Base-by-base conservation (phyloP, 2,888 invertebrate genomes). In the Drosophila barbarae region DNA sequence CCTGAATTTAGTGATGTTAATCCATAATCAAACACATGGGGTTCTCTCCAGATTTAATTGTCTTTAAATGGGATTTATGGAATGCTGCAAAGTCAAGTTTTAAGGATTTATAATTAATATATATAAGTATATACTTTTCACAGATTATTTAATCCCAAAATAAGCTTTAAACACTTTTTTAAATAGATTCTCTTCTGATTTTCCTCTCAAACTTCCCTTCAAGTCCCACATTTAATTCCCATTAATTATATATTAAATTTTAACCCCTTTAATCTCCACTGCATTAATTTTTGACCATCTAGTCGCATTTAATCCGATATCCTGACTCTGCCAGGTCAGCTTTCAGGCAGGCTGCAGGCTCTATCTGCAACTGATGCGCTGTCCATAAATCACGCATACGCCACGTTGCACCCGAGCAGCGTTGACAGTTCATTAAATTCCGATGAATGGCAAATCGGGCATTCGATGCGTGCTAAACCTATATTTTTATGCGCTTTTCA, bases 361-460 rank as follows among this genome's bases (percentile, higher is more conserved):
- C 28, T 39, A 36, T 54, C 58, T 59, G 47, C 28, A 36, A 46
- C 47, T 54, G 67, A 41, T 70, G 57, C 58, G 8, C 47, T 53
- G 36, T 38, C 57, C 71, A 81, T 72, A 75, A 79, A 79, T 81
- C 84, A 84, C 67, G 55, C 72, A 84, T 77, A 73, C 81, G 81
- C 73, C 59, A 51, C 71, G 84, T 54, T 80, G 77, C 73, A 72
- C 51, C 35, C 46, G 47, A 34, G 52, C 50, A 39, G 71, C 59
- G 69, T 70, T 80, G 80, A 81, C 84, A 81, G 78, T 71, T 81
- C 84, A 77, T 79, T 80, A 80, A 83, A 73, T 75, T 83, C 67
- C 54, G 73, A 72, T 75, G 73, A 72, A 72, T 71, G 70, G 56
- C 53, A 51, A 57, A 70, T 41, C 46, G 51, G 38, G 44, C 50